These are phyloP conservation scores for Mormyrops boulengeri DNA, from an alignment of 2,797 vertebrate genomes.

Conservation along the genomic window DNA sequence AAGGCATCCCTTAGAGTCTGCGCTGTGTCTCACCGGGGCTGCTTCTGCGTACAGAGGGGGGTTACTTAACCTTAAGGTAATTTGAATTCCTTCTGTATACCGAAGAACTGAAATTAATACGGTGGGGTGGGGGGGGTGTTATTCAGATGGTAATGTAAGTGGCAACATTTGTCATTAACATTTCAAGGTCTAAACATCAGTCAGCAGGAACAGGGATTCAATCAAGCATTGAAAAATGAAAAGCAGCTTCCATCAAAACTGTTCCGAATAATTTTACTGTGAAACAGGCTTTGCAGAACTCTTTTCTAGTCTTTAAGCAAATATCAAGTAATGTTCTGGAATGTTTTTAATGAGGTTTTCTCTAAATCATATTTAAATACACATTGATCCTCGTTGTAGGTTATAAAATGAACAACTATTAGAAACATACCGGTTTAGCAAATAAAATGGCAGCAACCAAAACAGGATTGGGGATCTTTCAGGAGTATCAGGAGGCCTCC, in stretches of 20 bases:
- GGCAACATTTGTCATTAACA: conserved; percentile 13
- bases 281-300: neutral
- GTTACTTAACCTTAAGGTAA: conserved; percentile 7
- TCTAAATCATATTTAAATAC: neutral
- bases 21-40: neutral
- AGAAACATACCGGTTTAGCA: neutral
- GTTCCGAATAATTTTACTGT: neutral
- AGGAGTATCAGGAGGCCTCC: neutral
- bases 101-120: neutral
- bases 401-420: neutral
- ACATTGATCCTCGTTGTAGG: neutral
- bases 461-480: neutral
- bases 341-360: neutral
- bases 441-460: neutral
- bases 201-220: neutral
- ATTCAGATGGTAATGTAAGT: conserved; percentile 4
- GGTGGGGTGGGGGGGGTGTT: neutral
- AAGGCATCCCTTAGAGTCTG: conserved; percentile 31
- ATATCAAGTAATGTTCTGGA: neutral
- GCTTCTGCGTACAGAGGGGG: neutral
- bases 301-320: neutral
- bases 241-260: neutral
- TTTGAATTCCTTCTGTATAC: conserved; percentile 4
- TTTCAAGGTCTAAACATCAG: conserved; percentile 17
- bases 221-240: neutral